Base-by-base conservation (phyloP, 2,797 vertebrate genomes). In the Denticeps clupeoides region DNA sequence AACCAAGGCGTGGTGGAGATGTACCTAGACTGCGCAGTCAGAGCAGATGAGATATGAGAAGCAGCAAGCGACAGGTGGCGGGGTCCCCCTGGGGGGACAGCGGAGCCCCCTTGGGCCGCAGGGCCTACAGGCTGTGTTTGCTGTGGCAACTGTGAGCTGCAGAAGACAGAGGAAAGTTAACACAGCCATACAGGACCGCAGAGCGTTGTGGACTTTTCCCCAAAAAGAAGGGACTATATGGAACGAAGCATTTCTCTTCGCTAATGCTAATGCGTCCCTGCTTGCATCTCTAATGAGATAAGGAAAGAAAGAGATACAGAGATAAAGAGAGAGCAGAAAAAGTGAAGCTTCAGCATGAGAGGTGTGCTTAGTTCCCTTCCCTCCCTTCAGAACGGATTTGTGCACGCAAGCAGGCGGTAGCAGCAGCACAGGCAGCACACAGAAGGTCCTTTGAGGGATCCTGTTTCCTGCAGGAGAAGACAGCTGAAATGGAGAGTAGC, bases 1-100 rank as follows among this genome's bases (percentile, higher is more conserved):
- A 58, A 45, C 25, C 53, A 19, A 10, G 10, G 47, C 27, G 21
- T 24, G 22, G n/a, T 45, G 26, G 28, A 43, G 9, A 19, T 67
- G 60, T 81, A 82, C 80, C 81, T 83, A 83, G 72, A 74, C 72
- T 82, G 79, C 58, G 80, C 63, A 56, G 77, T 75, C 63, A 84
- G 59, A 65, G 79, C 77, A 63, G 76, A 72, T 56, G 75, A 80
- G 65, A 82, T 74, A 68, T 75, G 76, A 53, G 75, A 79, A 56
- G 74, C 79, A 55, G 79, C 80, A 56, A 68, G 42, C 22, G 78
- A 79, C 67, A 81, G 52, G 65, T 75, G 76, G 64, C 68, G 76
- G 60, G 73, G 60, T 57, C 73, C 75, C 54, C 46, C 59, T 47
- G 54, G 64, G 68, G 71, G 53, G 63, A 63, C 59, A 55, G 59